Conservation (phyloP, 2,113 vertebrate species). For the Tetraodon nigroviridis region DNA sequence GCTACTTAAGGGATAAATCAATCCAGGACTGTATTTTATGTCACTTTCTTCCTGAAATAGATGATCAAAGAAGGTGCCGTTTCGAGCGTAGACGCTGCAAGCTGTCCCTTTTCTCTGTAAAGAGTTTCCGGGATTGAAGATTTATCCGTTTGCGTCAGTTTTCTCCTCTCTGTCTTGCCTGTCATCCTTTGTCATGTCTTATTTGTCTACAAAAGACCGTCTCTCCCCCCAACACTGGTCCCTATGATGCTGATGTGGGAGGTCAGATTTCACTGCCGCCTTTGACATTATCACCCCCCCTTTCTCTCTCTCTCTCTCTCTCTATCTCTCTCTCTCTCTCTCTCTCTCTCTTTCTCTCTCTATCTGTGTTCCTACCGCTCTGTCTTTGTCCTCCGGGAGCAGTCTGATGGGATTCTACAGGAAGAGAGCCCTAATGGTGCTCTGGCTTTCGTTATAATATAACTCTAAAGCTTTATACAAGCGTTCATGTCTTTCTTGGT, state of each 20-base stretch:
- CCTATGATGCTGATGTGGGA: slow-evolving; percentile 29
- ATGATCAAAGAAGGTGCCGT: slow-evolving; percentile 1
- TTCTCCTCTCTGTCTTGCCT: slow-evolving; percentile 14
- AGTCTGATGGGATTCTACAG: slow-evolving; percentile 58
- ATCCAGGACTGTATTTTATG: slow-evolving; percentile 19
- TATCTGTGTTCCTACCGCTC: slow-evolving; percentile 23
- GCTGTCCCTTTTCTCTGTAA: not conserved
- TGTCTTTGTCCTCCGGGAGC: slow-evolving; percentile 49
- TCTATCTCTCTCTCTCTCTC: slow-evolving; percentile 25
- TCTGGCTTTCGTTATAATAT: slow-evolving; percentile 62
- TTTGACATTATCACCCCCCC: slow-evolving; percentile 52
- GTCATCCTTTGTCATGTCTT: slow-evolving; percentile 13
- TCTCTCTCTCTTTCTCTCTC: slow-evolving; percentile 24
- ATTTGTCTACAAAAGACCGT: slow-evolving; percentile 16
- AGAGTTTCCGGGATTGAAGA: not conserved
- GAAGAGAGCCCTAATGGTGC: slow-evolving; percentile 62
- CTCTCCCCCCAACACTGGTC: slow-evolving; percentile 1
- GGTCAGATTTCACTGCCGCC: slow-evolving; percentile 60
- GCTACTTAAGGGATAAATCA: slow-evolving; percentile 12
- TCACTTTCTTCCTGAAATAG: slow-evolving; percentile 15
- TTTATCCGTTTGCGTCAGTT: slow-evolving; percentile 23
- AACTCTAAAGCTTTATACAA: slow-evolving; percentile 24
- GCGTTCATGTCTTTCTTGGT: not conserved
- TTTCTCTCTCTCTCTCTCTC: slow-evolving; percentile 21
- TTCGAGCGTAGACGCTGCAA: not conserved